phyloP scores from a whole-genome alignment of 2,888 invertebrate species.

The Stomorhina lunata region DNA sequence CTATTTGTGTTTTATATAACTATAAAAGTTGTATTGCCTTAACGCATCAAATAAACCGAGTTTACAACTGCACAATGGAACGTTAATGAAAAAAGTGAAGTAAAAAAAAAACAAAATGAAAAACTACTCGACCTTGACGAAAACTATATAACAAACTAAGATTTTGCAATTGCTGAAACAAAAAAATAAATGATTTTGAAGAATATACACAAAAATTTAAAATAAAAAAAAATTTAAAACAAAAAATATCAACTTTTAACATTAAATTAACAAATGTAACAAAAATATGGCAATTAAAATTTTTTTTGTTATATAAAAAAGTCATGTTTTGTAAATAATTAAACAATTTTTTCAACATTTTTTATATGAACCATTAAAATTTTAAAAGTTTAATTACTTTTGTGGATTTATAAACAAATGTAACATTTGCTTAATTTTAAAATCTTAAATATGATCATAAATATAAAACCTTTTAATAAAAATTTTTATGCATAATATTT shows the following conservation, averaged over 20 bases:
- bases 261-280: not conserved
- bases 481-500: not conserved
- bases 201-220: too few relatives aligned
- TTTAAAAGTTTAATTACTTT: constrained; percentile 18
- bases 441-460: constrained; percentile 17
- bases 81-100: constrained; percentile 28
- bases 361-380: too few relatives aligned
- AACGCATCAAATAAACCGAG: constrained; percentile 1
- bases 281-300: constrained; percentile 27
- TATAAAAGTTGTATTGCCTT: too few relatives aligned
- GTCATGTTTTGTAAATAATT: constrained; percentile 1
- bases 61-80: constrained; percentile 29
- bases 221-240: not conserved
- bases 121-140: constrained; percentile 56
- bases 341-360: not conserved
- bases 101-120: constrained; percentile 57
- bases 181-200: too few relatives aligned
- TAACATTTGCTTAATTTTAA: constrained; percentile 13
- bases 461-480: constrained; percentile 21
- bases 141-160: constrained; percentile 30
- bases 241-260: not conserved
- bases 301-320: constrained; percentile 13
- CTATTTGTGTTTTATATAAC: constrained; percentile 13
- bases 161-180: constrained; percentile 19
- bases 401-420: constrained; percentile 7